Evolutionary conservation across 2,113 vertebrate genomes (phyloP).

Genomic region (Semnornis frantzii): DNA sequence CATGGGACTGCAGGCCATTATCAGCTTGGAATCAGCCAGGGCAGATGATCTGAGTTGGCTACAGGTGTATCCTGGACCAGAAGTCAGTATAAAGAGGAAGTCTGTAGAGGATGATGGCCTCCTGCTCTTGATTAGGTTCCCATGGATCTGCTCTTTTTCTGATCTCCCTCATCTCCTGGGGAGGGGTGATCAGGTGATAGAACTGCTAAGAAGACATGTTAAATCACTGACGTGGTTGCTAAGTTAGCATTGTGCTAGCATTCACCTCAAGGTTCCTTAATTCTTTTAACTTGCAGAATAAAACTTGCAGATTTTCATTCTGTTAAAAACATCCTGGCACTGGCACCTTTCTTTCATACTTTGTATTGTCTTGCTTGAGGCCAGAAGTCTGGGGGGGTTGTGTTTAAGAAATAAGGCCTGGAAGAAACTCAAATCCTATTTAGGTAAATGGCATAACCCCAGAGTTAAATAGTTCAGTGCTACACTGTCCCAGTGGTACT

Average conservation of each 20-base stretch:
- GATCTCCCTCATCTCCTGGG: too few species aligned
- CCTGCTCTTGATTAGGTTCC: too few species aligned
- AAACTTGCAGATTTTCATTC: not conserved
- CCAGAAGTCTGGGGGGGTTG: not conserved
- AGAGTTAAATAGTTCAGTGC: not conserved
- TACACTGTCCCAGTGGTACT: fast-evolving
- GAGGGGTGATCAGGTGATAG: too few species aligned
- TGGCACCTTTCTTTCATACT: not conserved
- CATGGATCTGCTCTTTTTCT: too few species aligned
- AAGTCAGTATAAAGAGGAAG: too few species aligned
- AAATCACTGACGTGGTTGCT: not conserved
- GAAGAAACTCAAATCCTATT: not conserved
- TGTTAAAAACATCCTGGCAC: fast-evolving
- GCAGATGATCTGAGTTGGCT: too few species aligned
- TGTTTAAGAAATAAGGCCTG: not conserved
- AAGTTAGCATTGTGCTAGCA: not conserved
- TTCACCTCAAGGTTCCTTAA: not conserved
- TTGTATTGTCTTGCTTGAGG: not conserved
- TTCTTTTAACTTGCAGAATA: not conserved
- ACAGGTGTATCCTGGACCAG: too few species aligned
- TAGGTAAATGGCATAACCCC: fast-evolving
- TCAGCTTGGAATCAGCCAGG: too few species aligned
- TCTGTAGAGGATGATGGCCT: too few species aligned
- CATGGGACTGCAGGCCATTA: too few species aligned
- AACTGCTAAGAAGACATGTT: not conserved